A percentile compares a stretch with the other conserved stretches of the same genome.
Conservation (phyloP, 2,888 invertebrate genomes). For the Synergus itoensis region DNA sequence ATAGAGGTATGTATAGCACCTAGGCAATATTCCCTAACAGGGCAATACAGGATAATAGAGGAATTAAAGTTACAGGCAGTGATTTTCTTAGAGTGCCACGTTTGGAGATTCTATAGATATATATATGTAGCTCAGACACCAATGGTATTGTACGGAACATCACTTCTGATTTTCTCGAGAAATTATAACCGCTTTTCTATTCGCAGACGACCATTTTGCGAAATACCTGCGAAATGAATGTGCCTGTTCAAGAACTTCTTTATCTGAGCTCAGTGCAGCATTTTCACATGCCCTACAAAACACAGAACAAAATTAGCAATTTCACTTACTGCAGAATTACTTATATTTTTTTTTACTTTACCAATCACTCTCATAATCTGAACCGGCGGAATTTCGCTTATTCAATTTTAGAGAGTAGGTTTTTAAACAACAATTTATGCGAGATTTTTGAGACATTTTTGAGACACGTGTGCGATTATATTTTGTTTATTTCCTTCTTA, state of each 20-base stretch:
- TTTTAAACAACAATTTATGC: too few relatives aligned
- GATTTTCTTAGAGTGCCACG: slow-evolving; percentile 65
- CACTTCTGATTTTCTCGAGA: slow-evolving; percentile 25
- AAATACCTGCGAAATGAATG: slow-evolving; percentile 8
- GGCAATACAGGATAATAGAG: slow-evolving; percentile 74
- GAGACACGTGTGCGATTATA: too few relatives aligned
- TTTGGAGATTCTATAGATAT: slow-evolving; percentile 5
- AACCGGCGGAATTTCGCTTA: too few relatives aligned
- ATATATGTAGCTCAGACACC: neutral
- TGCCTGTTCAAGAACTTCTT: slow-evolving; percentile 10
- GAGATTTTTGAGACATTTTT: too few relatives aligned
- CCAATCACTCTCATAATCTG: too few relatives aligned
- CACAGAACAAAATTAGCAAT: neutral
- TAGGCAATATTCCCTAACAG: slow-evolving; percentile 72
- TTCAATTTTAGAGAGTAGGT: too few relatives aligned
- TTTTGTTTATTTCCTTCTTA: too few relatives aligned
- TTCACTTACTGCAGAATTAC: neutral
- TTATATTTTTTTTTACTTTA: too few relatives aligned
- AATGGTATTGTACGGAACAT: slow-evolving; percentile 17
- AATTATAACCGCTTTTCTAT: slow-evolving; percentile 15
- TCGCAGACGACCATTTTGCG: neutral
- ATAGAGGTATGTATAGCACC: slow-evolving; percentile 47
- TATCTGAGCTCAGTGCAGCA: neutral
- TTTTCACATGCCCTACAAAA: neutral
- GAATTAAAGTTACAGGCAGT: slow-evolving; percentile 74